Base-by-base conservation (phyloP, 2,888 invertebrate genomes). In the Syritta pipiens region DNA sequence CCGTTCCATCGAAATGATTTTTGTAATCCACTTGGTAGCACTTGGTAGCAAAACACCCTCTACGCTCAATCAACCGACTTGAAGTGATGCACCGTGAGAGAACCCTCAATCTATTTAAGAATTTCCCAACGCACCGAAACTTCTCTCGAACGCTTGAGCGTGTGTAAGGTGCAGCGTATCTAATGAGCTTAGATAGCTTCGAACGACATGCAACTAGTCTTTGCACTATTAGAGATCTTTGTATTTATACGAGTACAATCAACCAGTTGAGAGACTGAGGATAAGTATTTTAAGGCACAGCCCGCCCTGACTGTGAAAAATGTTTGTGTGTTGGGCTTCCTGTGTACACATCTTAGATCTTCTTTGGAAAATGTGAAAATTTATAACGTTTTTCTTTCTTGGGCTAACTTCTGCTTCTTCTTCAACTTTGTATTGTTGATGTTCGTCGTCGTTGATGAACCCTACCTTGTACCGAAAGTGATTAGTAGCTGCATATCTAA, bases 201-300 rank as follows among this genome's bases (percentile, higher is more conserved):
- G 81, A 42, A 51, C 65, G 57, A 71, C 60, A 69, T 71, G 68
- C 74, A 81, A 82, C 82, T 82, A 81, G 81, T 82, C 82, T 82
- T 71, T 55, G 37, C 59, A 74, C 75, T 75, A 82, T 65, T 81
- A 17, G 30, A 79, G 74, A 82, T 81, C 77, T 60, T 81, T 71
- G 82, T 81, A 82, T 82, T 82, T 82, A 82, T 82, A 82, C n/a
- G n/a, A n/a, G n/a, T n/a, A n/a, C 79, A 82, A 81, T 74, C 79
- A 62, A 68, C 55, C 48, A 59, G 57, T 62, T 68, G 74, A 32
- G n/a, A n/a, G 55, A 74, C 60, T 67, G 35, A 60, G 42, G 19
- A 48, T 71, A 42, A 57, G 35, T 74, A 68, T 74, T 79, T 79
- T 74, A 79, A 74, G 79, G 79, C 79, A 79, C 67, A 79, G 79